Base-by-base conservation (phyloP, 2,888 invertebrate genomes). In the Caenorhabditis virilis region DNA sequence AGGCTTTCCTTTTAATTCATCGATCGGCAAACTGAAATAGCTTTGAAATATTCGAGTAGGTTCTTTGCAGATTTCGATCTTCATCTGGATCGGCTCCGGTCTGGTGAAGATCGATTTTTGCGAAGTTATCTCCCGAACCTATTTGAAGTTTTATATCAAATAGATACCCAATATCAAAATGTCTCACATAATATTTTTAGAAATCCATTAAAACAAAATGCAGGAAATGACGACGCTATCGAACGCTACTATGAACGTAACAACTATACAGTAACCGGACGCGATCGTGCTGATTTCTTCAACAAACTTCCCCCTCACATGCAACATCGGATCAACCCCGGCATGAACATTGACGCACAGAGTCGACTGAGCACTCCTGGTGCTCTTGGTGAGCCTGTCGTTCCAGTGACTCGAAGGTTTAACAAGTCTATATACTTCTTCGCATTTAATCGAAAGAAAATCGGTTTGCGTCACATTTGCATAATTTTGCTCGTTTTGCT, bases 371-470 rank as follows among this genome's bases (percentile, higher is more conserved):
- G 69, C 22, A 36, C 48, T 22, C 66, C 66, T 16, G 66, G 66
- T 23, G 66, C 66, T 0, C 20, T 61, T 2, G 60, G 60, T 0
- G 50, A 60, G 30, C 48, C 43, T 1, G 56, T 60, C 15, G 42
- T 61, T 4, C 60, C 66, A 3, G 57, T 52, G 0, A 15, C 15
- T 1, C 26, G 52, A 52, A 42, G 52, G 53, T 75, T 75, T 27
- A 62, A 66, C 18, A 62, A 62, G 13, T 72, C 72, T 2, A 58
- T 75, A 52, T 75, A 75, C 48, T 75, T 64, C 60, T 58, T 75
- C 18, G 67, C 72, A 1, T 62, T 64, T 23, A 63, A 67, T 47
- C 62, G 67, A 9, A 68, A 68, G 20, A 53, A 61, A 38, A 53
- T 72, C 26, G 72, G 72, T n/a, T 60, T 75, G 25, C 72, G 75